Conservation (phyloP, 2,888 invertebrate species). For the Ophioninae sp. region DNA sequence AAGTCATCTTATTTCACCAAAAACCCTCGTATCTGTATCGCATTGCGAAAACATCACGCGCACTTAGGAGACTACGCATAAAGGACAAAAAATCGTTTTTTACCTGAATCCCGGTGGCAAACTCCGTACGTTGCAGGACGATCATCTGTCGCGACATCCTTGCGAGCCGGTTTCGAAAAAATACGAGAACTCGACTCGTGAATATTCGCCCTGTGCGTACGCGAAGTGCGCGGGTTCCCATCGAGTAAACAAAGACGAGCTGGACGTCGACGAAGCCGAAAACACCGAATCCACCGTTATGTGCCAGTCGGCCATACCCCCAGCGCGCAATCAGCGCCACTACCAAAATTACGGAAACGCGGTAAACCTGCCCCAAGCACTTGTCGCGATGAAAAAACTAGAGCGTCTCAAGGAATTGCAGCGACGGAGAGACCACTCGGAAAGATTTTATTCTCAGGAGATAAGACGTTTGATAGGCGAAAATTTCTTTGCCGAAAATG, state of each 20-base stretch:
- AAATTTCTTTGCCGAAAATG: slow-evolving; percentile 62
- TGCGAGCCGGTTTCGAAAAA: slow-evolving; percentile 40
- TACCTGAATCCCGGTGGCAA: background rate
- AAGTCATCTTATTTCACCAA: too few species aligned
- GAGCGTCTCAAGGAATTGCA: slow-evolving; percentile 71
- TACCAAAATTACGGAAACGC: slow-evolving; percentile 45
- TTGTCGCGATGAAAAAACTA: slow-evolving; percentile 66
- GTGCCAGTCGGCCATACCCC: slow-evolving; percentile 15
- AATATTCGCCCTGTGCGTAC: slow-evolving; percentile 30
- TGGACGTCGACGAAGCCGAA: slow-evolving; percentile 4
- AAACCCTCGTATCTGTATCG: too few species aligned
- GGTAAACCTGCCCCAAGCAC: slow-evolving; percentile 61
- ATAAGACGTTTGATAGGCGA: slow-evolving; percentile 71
- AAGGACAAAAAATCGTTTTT: background rate
- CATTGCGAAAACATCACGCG: too few species aligned
- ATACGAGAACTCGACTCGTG: slow-evolving; percentile 43
- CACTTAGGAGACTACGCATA: background rate
- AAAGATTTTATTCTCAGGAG: slow-evolving; percentile 71
- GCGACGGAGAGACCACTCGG: slow-evolving; percentile 68
- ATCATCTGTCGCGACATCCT: slow-evolving; percentile 28
- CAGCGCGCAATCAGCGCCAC: slow-evolving; percentile 28
- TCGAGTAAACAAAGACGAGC: slow-evolving; percentile 34
- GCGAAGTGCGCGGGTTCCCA: slow-evolving; percentile 21
- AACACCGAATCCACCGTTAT: background rate
- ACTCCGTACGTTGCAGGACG: slow-evolving; percentile 33